Percentiles rank a stretch among this genome's conserved stretches.
Evolutionary conservation across 1,140 invertebrate genomes (phyloP).

Genomic region (Heterodera schachtii): DNA sequence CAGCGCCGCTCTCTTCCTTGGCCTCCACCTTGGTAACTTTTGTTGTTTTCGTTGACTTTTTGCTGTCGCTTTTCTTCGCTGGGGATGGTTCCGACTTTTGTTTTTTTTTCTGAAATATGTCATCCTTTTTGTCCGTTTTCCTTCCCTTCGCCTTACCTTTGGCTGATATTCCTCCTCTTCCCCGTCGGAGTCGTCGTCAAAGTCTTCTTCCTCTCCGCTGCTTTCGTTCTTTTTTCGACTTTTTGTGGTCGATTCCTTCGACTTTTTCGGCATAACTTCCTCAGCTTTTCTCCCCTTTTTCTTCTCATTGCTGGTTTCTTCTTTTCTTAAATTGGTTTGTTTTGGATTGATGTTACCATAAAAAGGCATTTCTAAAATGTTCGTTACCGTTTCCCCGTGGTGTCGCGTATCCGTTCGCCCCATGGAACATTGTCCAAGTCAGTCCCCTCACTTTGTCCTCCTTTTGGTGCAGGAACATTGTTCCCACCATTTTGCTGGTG

Average conservation of each 20-base stretch:
- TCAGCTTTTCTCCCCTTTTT: not conserved
- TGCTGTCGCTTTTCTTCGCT: slow-evolving; percentile 2
- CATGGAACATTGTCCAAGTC: not conserved
- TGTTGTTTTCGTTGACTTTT: not conserved
- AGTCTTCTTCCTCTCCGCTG: not conserved
- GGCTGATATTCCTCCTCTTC: slow-evolving; percentile 25
- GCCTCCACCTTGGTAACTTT: slow-evolving; percentile 10
- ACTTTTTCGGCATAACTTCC: not conserved
- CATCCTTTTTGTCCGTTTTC: not conserved
- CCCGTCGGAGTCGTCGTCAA: slow-evolving; percentile 9
- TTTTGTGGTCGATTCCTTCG: slow-evolving; percentile 1
- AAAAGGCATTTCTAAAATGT: not conserved
- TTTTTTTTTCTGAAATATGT: not conserved
- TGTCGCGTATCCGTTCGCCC: not conserved
- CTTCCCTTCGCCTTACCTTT: not conserved
- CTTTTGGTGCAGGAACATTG: not conserved
- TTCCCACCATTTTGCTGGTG: not conserved
- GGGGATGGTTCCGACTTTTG: slow-evolving; percentile 2
- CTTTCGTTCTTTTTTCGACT: slow-evolving; percentile 5
- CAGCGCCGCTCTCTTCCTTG: not conserved
- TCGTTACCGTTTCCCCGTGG: not conserved
- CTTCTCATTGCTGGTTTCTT: not conserved
- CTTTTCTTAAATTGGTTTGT: not conserved
- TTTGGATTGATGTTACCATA: not conserved
- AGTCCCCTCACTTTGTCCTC: not conserved